Evolutionary conservation across 2,888 invertebrate species (phyloP).

Genomic region (Drosophila kuntzei): DNA sequence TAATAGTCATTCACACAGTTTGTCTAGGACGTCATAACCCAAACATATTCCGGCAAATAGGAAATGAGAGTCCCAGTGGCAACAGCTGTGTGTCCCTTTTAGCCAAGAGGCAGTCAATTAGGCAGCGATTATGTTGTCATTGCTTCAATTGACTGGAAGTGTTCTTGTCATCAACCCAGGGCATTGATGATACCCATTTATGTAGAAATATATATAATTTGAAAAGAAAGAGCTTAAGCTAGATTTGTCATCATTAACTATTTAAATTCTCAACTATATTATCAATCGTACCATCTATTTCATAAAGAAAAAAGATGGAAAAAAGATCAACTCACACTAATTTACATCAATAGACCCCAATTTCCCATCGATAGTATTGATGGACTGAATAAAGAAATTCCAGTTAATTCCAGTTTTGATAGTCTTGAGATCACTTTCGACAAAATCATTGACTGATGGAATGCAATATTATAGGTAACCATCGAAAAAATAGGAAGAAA

Average conservation of each 20-base stretch:
- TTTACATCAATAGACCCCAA: too few relatives aligned
- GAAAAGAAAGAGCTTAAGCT: not conserved
- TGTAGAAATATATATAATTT: not conserved
- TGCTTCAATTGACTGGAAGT: not conserved
- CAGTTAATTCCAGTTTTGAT: too few relatives aligned
- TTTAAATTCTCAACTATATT: not conserved
- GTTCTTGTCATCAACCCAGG: not conserved
- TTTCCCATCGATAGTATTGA: too few relatives aligned
- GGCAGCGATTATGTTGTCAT: constrained; percentile 12
- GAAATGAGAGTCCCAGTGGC: not conserved
- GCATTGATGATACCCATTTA: too few relatives aligned
- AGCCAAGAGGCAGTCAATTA: constrained; percentile 18
- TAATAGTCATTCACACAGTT: constrained; percentile 58
- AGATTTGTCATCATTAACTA: not conserved
- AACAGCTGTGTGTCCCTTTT: constrained; percentile 14
- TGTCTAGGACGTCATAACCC: constrained; percentile 20
- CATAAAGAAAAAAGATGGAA: too few relatives aligned
- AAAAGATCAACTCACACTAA: too few relatives aligned
- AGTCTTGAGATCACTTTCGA: too few relatives aligned
- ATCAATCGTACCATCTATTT: too few relatives aligned
- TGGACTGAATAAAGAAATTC: too few relatives aligned
- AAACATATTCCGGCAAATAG: not conserved
- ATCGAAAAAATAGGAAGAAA: too few relatives aligned
- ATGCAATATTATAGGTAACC: too few relatives aligned
- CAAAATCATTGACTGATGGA: too few relatives aligned